Evolutionary conservation across 2,888 invertebrate species (phyloP).

Genomic region (Pachycephus smyrnensis): DNA sequence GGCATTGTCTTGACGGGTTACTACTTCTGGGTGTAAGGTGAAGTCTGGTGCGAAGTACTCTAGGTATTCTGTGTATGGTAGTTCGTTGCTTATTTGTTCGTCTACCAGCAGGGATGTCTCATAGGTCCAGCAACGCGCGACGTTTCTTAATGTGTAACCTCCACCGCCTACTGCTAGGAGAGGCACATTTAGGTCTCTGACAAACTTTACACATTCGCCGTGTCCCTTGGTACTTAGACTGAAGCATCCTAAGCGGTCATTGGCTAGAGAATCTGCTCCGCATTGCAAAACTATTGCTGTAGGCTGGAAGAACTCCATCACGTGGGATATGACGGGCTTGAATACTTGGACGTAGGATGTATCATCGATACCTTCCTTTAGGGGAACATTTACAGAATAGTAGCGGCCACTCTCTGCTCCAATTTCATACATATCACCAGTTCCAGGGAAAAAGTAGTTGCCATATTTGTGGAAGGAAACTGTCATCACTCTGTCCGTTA

Average conservation of each 20-base stretch:
- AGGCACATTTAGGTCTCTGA: slow-evolving; percentile 92
- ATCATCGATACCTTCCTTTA: slow-evolving; percentile 98
- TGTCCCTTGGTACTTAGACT: slow-evolving; percentile 95
- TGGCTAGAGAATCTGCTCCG: slow-evolving; percentile 97
- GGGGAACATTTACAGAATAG: slow-evolving; percentile 97
- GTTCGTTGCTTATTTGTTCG: slow-evolving; percentile 92
- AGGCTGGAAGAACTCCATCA: slow-evolving; percentile 97
- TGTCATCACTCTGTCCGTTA: slow-evolving; percentile 98
- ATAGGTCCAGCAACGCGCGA: slow-evolving; percentile 98
- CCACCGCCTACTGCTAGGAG: slow-evolving; percentile 88
- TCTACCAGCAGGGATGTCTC: slow-evolving; percentile 96
- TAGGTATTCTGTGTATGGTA: slow-evolving; percentile 95
- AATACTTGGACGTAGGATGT: slow-evolving; percentile 92
- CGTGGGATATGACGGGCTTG: slow-evolving; percentile 91
- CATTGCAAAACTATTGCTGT: slow-evolving; percentile 98
- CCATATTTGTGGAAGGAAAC: slow-evolving; percentile 99
- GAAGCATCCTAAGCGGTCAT: slow-evolving; percentile 96
- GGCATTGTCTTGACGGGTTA: slow-evolving; percentile 88
- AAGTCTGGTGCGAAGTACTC: slow-evolving; percentile 99
- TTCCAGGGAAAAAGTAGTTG: slow-evolving; percentile 97
- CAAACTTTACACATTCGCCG: slow-evolving; percentile 97
- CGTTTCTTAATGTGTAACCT: slow-evolving; percentile 93
- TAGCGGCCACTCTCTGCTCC: slow-evolving; percentile 96
- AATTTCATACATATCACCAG: slow-evolving; percentile 98
- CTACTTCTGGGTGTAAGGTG: slow-evolving; percentile 92